These are phyloP conservation scores for Threskiornis aethiopicus DNA, from an alignment of 2,797 vertebrate genomes.

Conservation along the genomic window DNA sequence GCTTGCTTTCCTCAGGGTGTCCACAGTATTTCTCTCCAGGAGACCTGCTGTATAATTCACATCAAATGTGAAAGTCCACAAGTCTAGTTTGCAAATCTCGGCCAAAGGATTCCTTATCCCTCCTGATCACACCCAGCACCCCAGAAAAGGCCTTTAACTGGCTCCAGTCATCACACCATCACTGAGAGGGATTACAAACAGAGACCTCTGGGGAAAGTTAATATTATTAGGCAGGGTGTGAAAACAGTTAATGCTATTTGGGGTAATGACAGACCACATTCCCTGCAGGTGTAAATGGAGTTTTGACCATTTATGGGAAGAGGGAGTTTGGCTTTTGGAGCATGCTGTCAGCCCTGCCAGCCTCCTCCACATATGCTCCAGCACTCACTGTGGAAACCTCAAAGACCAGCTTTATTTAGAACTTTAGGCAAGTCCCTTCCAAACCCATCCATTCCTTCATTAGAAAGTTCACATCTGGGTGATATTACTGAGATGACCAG, in stretches of 20 bases:
- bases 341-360: background rate
- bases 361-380: background rate
- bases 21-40: background rate
- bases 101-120: background rate
- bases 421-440: background rate
- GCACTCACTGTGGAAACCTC: background rate
- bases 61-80: background rate
- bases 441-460: background rate
- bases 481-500: background rate
- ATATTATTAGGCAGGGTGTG: background rate
- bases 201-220: background rate
- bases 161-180: background rate
- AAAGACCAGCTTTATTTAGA: background rate
- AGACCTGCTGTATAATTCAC: background rate
- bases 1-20: background rate
- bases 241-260: background rate
- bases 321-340: background rate
- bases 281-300: background rate
- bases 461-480: background rate
- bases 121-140: background rate
- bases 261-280: background rate
- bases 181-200: background rate
- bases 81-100: background rate
- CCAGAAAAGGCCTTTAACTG: background rate
- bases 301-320: background rate